Base-by-base conservation (phyloP, 2,113 vertebrate genomes). In the Apodemus sylvaticus region DNA sequence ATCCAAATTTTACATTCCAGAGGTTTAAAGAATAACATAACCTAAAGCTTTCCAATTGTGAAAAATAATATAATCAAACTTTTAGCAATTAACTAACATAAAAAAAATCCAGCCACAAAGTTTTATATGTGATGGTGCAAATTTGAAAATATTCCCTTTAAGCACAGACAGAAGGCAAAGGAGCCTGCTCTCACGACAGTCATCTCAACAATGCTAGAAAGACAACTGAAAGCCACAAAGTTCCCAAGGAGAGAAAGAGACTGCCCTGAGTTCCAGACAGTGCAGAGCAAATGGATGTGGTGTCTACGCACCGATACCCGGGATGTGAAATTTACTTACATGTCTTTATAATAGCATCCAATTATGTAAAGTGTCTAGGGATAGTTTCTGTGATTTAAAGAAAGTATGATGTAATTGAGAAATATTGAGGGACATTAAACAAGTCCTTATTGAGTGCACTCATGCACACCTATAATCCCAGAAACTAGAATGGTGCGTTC, bases 161-260 rank as follows among this genome's bases (percentile, higher is more conserved):
- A 42, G 66, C 29, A n/a, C 14, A 79, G 31, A 93, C 78, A 66
- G 8, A 78, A 96, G 79, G 79, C 22, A 62, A 42, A 6, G 5
- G 0, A 53, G 3, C 2, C 16, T 79, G 24, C 16, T 81, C 14
- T 42, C 8, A 62, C 0, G 5, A 68, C 1, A 79, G 62, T 10
- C n/a, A 94, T 42, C 19, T 82, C 42, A 55, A 13, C 42, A 93
- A 94, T 90, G 9, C 20, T 71, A 77, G 42, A 77, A 58, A 94
- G 39, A n/a, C 29, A 77, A 77, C 10, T 19, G 42, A 82, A 86
- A 71, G 26, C 14, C 8, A 8, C 26, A 76, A 36, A 3, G 1
- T 66, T 82, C 51, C 42, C 87, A 53, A 60, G 71, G n/a, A 68
- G 20, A 3, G 86, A 83, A 91, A 2, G 24, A 66, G 85, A 62